Conservation (phyloP, 1,140 invertebrate genomes). For the Cydia amplana region DNA sequence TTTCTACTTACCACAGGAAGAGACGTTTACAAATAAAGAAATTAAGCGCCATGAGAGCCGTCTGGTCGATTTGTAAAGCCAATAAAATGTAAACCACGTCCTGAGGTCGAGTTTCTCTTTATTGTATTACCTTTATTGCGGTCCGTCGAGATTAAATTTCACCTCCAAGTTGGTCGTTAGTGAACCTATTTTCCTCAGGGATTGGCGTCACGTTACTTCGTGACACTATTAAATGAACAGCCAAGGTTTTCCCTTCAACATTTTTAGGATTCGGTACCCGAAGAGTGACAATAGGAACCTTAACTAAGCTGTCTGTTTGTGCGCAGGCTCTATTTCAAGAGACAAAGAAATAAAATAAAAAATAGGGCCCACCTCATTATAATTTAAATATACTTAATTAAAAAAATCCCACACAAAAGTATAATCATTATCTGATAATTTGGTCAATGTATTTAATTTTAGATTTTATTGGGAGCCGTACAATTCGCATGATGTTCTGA, state of each 20-base stretch:
- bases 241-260: neutral
- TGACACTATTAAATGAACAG: neutral
- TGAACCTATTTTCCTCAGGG: neutral
- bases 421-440: too few species aligned
- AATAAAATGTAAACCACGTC: slow-evolving; percentile 25
- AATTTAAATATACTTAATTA: too few species aligned
- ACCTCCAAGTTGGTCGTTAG: neutral
- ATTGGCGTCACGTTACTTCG: neutral
- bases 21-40: neutral
- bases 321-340: too few species aligned
- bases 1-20: neutral
- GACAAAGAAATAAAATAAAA: too few species aligned
- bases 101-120: slow-evolving; percentile 29
- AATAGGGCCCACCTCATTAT: too few species aligned
- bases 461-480: too few species aligned
- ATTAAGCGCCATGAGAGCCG: neutral
- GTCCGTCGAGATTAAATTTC: slow-evolving; percentile 25
- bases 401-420: too few species aligned
- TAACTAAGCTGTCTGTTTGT: too few species aligned
- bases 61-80: neutral
- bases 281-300: too few species aligned
- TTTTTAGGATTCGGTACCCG: neutral
- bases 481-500: too few species aligned
- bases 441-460: too few species aligned
- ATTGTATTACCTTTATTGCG: slow-evolving; percentile 23